phyloP scores from a whole-genome alignment of 2,888 invertebrate genomes.

The Leistus spinibarbis region DNA sequence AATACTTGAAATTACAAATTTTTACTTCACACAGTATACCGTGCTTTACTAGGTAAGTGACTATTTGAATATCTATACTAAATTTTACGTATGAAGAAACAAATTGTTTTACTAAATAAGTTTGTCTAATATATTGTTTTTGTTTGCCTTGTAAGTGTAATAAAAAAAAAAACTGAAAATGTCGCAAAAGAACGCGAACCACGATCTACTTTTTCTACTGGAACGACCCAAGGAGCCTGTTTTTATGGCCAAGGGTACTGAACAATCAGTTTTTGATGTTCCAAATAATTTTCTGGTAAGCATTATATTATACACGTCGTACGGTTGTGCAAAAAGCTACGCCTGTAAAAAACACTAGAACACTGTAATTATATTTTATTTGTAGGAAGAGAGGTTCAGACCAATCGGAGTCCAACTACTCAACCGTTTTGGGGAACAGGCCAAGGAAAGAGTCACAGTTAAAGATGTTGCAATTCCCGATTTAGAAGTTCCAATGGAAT shows the following conservation, averaged over 20 bases:
- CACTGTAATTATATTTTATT: constrained; percentile 37
- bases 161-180: background rate
- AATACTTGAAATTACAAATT: background rate
- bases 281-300: constrained; percentile 68
- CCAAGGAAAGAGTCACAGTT: constrained; percentile 61
- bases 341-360: too few relatives aligned
- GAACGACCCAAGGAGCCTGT: constrained; percentile 68
- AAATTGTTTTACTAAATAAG: too few relatives aligned
- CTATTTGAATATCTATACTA: background rate
- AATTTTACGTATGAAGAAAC: too few relatives aligned
- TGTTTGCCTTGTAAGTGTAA: background rate
- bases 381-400: constrained; percentile 62
- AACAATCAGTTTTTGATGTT: constrained; percentile 65
- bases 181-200: constrained; percentile 8
- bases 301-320: too few relatives aligned
- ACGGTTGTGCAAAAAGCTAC: too few relatives aligned
- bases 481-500: constrained; percentile 62
- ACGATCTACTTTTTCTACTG: constrained; percentile 59
- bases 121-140: too few relatives aligned
- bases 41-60: background rate
- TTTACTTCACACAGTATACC: background rate
- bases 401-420: constrained; percentile 64
- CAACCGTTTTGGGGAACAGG: constrained; percentile 65
- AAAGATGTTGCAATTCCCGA: constrained; percentile 63
- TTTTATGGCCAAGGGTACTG: constrained; percentile 67